Base-by-base conservation (phyloP, 1,140 invertebrate genomes). In the Marisa cornuarietis region DNA sequence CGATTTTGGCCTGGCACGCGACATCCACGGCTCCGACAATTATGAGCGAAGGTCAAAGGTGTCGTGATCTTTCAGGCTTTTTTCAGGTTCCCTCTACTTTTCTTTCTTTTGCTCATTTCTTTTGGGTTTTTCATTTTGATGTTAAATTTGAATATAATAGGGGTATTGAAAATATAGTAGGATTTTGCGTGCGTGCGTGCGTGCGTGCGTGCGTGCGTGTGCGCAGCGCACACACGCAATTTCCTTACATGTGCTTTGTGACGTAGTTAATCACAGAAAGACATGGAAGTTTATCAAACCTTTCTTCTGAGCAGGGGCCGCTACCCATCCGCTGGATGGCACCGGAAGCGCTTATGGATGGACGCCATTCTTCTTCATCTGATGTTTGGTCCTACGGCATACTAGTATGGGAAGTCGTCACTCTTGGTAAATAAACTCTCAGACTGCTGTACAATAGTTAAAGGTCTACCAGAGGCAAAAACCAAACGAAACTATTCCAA, bases 1-100 rank as follows among this genome's bases (percentile, higher is more conserved):
- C 3, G 96, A 97, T 89, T 96, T 96, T 88, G 96, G 96, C 10
- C 91, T 98, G 0, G 96, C 96, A 63, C 93, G 96, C 65, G 96
- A 98, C 89, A 93, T 88, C 2, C 81, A 85, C 20, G 84, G 83
- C 14, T 79, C 78, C 18, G 84, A 87, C 69, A 84, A 85, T 18
- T 90, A 89, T 74, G 88, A 89, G 69, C 82, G 83, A 24, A 85
- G 82, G 18, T 87, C 87, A 16, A 86, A 86, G 85, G 86, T 88
- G 82, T 10, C 31, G 31, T 42, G 31, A 42, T 42, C 31, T 42
- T 42, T 42, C 31, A 42, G 31, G 31, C 31, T 42, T 42, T 42
- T 42, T 42, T 42, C 31, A 6, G 31, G 1, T 42, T 42, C 31
- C 31, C 31, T 42, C 6, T 42, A 42, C 31, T 42, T 42, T 42